Base-by-base conservation (phyloP, 1,140 invertebrate genomes). In the Rhagoletis pomonella region DNA sequence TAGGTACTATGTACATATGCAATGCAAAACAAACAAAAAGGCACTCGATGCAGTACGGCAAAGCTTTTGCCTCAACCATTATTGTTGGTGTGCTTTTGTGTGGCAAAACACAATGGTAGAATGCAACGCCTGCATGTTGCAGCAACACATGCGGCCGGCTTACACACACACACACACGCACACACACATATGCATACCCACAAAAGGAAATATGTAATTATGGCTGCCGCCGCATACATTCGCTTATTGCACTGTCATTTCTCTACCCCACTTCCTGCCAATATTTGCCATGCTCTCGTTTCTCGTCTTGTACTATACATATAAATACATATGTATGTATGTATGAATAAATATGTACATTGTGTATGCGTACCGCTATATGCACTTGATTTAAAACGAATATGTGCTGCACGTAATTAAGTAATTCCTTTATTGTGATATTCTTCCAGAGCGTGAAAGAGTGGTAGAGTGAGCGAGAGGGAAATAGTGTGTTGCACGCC, bases 391-490 rank as follows among this genome's bases (percentile, higher is more conserved):
- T n/a, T n/a, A n/a, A n/a, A n/a, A n/a, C n/a, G n/a, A n/a, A n/a
- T n/a, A n/a, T n/a, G 9, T 84, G 47, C 14, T 58, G 77, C 50
- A 84, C 58, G 47, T 89, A 89, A 89, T 89, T 86, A 73, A 88
- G 81, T 89, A 87, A 87, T 69, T 84, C 60, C 65, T 62, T 88
- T 86, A 85, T 73, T 47, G 67, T 17, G 44, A 73, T 44, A 47
- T 73, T 73, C 67, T 44, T 73, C 10, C 39, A 10, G 67, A 4
- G 67, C 39, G 44, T 1, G n/a, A n/a, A n/a, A n/a, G n/a, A n/a
- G n/a, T n/a, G n/a, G n/a, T n/a, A n/a, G n/a, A n/a, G n/a, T n/a
- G n/a, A n/a, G n/a, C n/a, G n/a, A n/a, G n/a, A n/a, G n/a, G n/a
- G n/a, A n/a, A n/a, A n/a, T n/a, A n/a, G n/a, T n/a, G n/a, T n/a